Evolutionary conservation across 2,888 invertebrate species (phyloP), one percentile per base, ranked within the genome.

Genomic region (Ametastegia equiseti): DNA sequence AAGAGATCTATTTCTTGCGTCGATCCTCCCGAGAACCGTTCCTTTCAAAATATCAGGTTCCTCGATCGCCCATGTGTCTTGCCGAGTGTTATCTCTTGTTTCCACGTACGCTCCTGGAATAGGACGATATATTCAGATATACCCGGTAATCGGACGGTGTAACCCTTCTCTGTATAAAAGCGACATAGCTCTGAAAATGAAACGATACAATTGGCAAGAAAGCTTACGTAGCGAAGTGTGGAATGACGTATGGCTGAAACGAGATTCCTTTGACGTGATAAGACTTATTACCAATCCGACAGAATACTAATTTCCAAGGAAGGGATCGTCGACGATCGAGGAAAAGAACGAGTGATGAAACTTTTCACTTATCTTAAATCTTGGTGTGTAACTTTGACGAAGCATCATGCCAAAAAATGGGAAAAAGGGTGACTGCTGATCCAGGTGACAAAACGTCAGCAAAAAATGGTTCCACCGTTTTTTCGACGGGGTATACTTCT

Each of bases 11-110:
- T 54, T 54, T 54, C 15, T 5, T 13, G 5, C 13, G 33, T 11
- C 63, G 30, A 23, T 63, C 27, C 33, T 63, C 63, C 27, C 15
- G 63, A 71, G 39, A 15, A 71, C 27, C 47, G 6, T 27, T 45
- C 27, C 47, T 71, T 15, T 1, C 0, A 36, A n/a, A 71, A 71
- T 47, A 71, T 45, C 71, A 47, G 13, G 27, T 45, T 71, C 23
- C 71, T 30, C 71, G 27, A 71, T 47, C 45, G 45, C 65, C 65
- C 65, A n/a, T n/a, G 19, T 67, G 19, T 67, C 39, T 36, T 39
- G 65, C 39, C 39, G 19, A 67, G 36, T 67, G 65, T 67, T 39
- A 67, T 67, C 65, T 23, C 39, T 39, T 39, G 65, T 67, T 67
- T 39, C 11, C n/a, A 11, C 39, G 19, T n/a, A 2, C n/a, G n/a